Base-by-base conservation (phyloP, 2,888 invertebrate species). In the Omphaloscelis lunosa region DNA sequence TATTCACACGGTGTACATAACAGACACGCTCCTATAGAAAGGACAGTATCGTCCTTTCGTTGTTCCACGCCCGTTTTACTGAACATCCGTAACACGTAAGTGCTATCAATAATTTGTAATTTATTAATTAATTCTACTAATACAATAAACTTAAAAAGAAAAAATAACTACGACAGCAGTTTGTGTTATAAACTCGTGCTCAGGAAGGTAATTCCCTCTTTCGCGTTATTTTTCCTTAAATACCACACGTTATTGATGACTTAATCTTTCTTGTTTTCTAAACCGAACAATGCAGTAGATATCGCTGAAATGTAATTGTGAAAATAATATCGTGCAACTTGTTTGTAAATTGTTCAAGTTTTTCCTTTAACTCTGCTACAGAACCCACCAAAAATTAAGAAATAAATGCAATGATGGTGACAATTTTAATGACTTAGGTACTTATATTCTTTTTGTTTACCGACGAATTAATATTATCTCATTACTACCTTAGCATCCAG, bases 1-100 rank as follows among this genome's bases (percentile, higher is more conserved):
- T 95, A 95, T 95, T 96, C 95, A 92, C 90, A 86, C 86, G 87
- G 92, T 92, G 94, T 92, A 90, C 90, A 88, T 86, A 87, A 80
- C 88, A 89, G 88, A 87, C 89, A 88, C 92, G 87, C 89, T 92
- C 92, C 92, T 93, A 91, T 92, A 89, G 86, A 91, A 92, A 93
- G 92, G 92, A 90, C 89, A 80, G 90, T 87, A 82, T 89, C 89
- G 89, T 92, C 92, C 92, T 92, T 92, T 89, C 88, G 88, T 88
- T 88, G 88, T 85, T 86, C 82, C 89, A 86, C 83, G 84, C 89
- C 84, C 86, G 83, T 84, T 90, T 89, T 80, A 86, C 86, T 86
- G 85, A 90, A 85, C 89, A 81, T 84, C 88, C 86, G 82, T 83
- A 61, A 84, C 90, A 91, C 79, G 92, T 93, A 90, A 92, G 93